Base-by-base conservation (phyloP, 1,140 invertebrate genomes). In the Aphaenogaster rudis region DNA sequence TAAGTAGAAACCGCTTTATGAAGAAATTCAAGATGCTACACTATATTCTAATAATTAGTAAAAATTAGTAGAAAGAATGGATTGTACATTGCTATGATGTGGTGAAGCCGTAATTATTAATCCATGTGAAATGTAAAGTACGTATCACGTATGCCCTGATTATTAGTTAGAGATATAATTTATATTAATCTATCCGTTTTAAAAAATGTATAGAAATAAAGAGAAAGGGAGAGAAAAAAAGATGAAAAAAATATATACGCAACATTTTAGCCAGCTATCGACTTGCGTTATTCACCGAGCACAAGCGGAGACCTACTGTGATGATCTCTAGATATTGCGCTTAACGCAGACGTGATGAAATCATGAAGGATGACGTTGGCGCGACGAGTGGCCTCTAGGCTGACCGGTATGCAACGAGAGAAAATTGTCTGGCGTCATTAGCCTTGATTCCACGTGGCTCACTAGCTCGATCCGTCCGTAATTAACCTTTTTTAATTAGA, bases 401-500 rank as follows among this genome's bases (percentile, higher is more conserved):
- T 61, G 42, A 84, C 54, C 69, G 69, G 80, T 84, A 84, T 76
- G 57, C 80, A 76, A 84, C 57, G 80, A 84, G 69, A 84, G 69
- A 84, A 84, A 61, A 84, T 84, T 84, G 33, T 76, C 80, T 61
- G 28, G 33, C 54, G 45, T 84, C 54, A 76, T 84, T 84, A 84
- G 80, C 80, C 80, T 84, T 84, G 80, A 84, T 84, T 84, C 69
- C 69, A 76, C 69, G 54, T 74, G 54, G 69, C 80, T 80, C 63
- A 15, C 57, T 39, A 17, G 42, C 28, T 45, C 79, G 21, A 82
- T 45, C 15, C 39, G 17, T 61, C 42, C 67, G 42, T 84, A 76
- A 76, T 84, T 84, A 84, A 84, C 69, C 42, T 76, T 84, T 84
- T 84, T 81, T 67, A 81, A 86, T 81, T 69, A 86, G 85, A 80